Percentiles rank a stretch among this genome's conserved stretches.
These are phyloP conservation scores for Takifugu flavidus DNA, from an alignment of 2,113 vertebrate genomes.

Conservation along the genomic window DNA sequence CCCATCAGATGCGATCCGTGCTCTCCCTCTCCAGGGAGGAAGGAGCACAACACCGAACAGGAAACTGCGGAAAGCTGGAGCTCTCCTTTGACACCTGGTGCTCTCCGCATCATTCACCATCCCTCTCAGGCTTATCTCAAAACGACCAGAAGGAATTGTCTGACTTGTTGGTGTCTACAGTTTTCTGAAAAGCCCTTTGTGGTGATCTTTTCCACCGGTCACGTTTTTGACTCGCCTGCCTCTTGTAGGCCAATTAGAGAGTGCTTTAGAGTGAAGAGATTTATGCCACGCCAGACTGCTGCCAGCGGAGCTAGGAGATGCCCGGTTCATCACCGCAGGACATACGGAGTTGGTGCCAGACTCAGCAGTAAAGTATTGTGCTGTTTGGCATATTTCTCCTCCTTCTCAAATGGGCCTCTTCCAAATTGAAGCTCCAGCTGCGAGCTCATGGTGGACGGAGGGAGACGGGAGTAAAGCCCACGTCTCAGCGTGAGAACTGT, in stretches of 20 bases:
- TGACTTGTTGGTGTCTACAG: conserved; percentile 3
- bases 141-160: conserved; percentile 13
- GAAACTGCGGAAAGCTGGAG: conserved; percentile 33
- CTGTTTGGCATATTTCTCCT: conserved; percentile 48
- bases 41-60: conserved; percentile 35
- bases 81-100: conserved; percentile 36
- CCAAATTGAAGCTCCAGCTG: conserved; percentile 55
- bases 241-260: conserved; percentile 14
- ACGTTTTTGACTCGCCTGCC: conserved; percentile 13
- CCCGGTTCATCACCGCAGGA: conserved; percentile 53
- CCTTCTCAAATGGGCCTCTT: conserved; percentile 39
- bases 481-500: conserved; percentile 47
- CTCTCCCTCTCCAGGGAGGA: conserved; percentile 29
- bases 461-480: conserved; percentile 33
- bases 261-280: conserved; percentile 25
- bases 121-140: conserved; percentile 34
- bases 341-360: conserved; percentile 28
- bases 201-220: conserved; percentile 9
- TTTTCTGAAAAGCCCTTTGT: conserved; percentile 2
- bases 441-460: conserved; percentile 49
- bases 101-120: conserved; percentile 33
- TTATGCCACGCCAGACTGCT: conserved; percentile 31
- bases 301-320: conserved; percentile 40
- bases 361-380: conserved; percentile 40
- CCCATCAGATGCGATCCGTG: conserved; percentile 24